Conservation (phyloP, 2,113 vertebrate genomes). For the Corythoichthys intestinalis region DNA sequence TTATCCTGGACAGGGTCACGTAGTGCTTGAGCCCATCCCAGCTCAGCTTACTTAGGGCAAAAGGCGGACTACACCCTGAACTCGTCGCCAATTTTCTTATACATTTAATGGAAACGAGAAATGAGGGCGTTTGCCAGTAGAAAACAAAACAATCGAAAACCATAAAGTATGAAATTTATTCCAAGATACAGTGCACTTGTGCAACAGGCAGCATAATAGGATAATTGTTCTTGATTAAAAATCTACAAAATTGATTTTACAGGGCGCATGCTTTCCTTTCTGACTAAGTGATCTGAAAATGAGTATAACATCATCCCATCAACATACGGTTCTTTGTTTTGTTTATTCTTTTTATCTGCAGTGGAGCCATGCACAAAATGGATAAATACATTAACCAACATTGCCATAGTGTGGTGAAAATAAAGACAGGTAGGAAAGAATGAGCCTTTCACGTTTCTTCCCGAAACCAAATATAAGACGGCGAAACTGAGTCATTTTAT, state of each 20-base stretch:
- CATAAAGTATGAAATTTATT: not conserved
- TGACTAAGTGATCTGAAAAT: not conserved
- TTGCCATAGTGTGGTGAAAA: slow-evolving; percentile 43
- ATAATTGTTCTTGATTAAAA: not conserved
- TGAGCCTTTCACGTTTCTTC: slow-evolving; percentile 33
- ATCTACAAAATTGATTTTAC: not conserved
- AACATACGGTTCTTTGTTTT: too few species aligned
- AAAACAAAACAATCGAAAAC: too few species aligned
- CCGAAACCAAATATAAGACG: slow-evolving; percentile 28
- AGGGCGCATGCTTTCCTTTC: not conserved
- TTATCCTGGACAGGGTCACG: too few species aligned
- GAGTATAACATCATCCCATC: not conserved
- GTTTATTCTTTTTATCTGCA: not conserved
- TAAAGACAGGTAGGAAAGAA: slow-evolving; percentile 37
- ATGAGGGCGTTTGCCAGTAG: not conserved
- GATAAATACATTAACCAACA: slow-evolving; percentile 12
- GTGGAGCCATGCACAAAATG: not conserved
- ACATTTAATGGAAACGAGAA: not conserved
- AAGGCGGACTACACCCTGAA: too few species aligned
- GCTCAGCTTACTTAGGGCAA: too few species aligned
- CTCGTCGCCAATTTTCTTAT: too few species aligned
- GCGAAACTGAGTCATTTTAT: not conserved
- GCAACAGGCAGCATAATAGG: not conserved
- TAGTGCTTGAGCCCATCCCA: too few species aligned
- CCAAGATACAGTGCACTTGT: not conserved